Conservation (phyloP, 2,113 vertebrate genomes). For the Mohoua ochrocephala region DNA sequence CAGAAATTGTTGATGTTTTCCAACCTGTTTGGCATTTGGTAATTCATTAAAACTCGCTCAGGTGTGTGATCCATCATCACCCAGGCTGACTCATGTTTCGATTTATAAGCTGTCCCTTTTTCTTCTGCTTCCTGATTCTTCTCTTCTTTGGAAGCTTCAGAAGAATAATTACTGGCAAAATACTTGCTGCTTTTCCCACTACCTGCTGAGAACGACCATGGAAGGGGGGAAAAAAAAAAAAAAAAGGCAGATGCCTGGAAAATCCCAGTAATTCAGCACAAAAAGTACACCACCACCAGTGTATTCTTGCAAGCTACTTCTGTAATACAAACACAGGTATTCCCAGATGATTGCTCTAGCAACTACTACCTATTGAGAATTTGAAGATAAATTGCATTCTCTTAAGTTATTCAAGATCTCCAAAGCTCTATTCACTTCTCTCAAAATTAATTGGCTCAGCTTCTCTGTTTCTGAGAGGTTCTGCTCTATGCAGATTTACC, state of each 20-base stretch:
- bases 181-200: constrained; percentile 79
- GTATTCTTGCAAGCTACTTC: neutral
- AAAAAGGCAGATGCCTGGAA: neutral
- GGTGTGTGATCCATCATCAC: constrained; percentile 76
- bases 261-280: neutral
- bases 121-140: constrained; percentile 54
- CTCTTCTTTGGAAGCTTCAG: constrained; percentile 67
- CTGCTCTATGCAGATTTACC: neutral
- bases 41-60: constrained; percentile 80
- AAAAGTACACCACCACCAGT: neutral
- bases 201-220: constrained; percentile 30
- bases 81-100: constrained; percentile 76
- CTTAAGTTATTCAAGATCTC: neutral
- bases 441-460: neutral
- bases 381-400: neutral
- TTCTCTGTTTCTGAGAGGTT: neutral
- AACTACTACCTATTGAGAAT: neutral
- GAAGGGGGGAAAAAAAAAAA: neutral
- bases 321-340: neutral
- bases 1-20: constrained; percentile 9
- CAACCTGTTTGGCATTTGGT: constrained; percentile 85
- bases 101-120: constrained; percentile 42
- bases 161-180: constrained; percentile 80
- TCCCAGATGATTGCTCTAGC: neutral
- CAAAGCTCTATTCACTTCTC: neutral